Evolutionary conservation across 1,140 invertebrate species (phyloP).

Genomic region (Zaprionus taronus): DNA sequence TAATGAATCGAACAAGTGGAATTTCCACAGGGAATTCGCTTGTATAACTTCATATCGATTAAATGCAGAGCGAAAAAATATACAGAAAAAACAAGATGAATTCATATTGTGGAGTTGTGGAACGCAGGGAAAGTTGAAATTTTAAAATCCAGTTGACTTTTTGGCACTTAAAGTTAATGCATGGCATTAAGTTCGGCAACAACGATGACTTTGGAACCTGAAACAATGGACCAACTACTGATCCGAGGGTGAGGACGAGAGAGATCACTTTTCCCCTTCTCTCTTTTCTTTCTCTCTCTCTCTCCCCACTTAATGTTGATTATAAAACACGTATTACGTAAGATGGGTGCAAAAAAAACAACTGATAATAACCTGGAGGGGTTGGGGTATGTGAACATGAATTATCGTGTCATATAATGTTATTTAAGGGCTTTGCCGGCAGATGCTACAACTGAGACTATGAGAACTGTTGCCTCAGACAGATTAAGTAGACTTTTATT

Average conservation of each 20-base stretch:
- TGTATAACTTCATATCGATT: constrained; percentile 17
- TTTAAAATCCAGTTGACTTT: constrained; percentile 24
- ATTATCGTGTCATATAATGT: constrained; percentile 3
- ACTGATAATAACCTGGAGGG: not conserved
- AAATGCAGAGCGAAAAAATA: not conserved
- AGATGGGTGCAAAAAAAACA: constrained; percentile 2
- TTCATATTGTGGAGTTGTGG: constrained; percentile 1
- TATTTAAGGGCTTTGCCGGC: not conserved
- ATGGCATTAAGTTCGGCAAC: constrained; percentile 25
- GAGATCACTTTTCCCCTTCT: not conserved
- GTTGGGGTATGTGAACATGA: not conserved
- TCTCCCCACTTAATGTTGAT: constrained; percentile 5
- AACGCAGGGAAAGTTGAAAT: constrained; percentile 32
- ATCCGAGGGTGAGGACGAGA: constrained; percentile 8
- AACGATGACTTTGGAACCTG: constrained; percentile 7
- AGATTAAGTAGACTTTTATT: not conserved
- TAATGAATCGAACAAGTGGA: constrained; percentile 26
- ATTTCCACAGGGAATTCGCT: constrained; percentile 5
- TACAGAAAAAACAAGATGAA: not conserved
- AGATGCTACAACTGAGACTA: not conserved
- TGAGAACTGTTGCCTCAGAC: not conserved
- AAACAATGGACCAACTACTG: constrained; percentile 3
- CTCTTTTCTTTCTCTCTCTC: not conserved
- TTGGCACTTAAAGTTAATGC: constrained; percentile 26
- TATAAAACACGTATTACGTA: constrained; percentile 34